These are phyloP conservation scores for Phyllostomus hastatus DNA, from an alignment of 2,113 vertebrate species.

Conservation along the genomic window DNA sequence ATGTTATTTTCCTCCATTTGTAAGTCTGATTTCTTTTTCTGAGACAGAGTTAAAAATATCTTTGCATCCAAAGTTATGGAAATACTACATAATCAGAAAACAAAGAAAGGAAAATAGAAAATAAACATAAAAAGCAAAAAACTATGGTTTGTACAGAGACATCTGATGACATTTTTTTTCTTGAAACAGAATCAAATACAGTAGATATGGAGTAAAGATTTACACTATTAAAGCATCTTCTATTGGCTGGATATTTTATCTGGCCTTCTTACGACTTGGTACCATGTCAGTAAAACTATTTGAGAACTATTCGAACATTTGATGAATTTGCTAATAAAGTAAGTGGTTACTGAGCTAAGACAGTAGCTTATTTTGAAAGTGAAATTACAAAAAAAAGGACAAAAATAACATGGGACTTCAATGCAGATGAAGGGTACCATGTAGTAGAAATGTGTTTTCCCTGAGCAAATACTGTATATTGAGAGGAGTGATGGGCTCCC, in stretches of 20 bases:
- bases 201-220: background rate
- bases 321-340: conserved; percentile 60
- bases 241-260: conserved; percentile 15
- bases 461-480: conserved; percentile 9
- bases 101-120: background rate
- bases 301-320: conserved; percentile 41
- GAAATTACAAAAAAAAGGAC: conserved; percentile 5
- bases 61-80: background rate
- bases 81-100: background rate
- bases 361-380: conserved; percentile 40
- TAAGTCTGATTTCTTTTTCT: conserved; percentile 10
- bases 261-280: conserved; percentile 27
- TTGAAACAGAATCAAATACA: background rate
- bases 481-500: background rate
- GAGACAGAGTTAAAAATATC: background rate
- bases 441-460: conserved; percentile 36
- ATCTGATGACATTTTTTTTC: background rate
- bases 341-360: conserved; percentile 27
- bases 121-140: background rate
- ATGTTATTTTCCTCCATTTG: background rate
- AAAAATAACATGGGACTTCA: background rate
- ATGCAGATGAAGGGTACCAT: background rate
- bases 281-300: conserved; percentile 39
- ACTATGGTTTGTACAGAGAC: background rate
- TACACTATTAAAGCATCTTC: conserved; percentile 17